Evolutionary conservation across 2,113 vertebrate genomes (phyloP), one percentile per base, ranked within the genome.

Genomic region (Sander lucioperca): DNA sequence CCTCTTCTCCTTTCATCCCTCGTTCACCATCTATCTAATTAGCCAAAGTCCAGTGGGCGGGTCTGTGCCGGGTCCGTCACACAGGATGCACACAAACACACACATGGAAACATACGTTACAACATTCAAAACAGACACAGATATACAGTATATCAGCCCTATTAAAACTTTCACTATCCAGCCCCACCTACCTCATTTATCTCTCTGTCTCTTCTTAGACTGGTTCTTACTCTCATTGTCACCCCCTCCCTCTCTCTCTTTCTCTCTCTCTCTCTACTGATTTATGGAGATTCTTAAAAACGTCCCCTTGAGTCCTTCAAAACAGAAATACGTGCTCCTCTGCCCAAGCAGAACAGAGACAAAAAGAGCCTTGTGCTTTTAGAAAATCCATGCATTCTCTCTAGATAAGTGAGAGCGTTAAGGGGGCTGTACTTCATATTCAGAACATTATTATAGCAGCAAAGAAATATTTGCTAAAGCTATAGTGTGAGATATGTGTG

Each of bases 141-240:
- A 66, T 64, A 83, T 86, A 33, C 27, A 27, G 27, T 33, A 88
- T 69, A 91, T 87, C 62, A 76, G 57, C 19, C 25, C 73, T 59
- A 85, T 82, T 88, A 82, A 79, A 87, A 77, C 66, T 59, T 86
- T 87, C 74, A 68, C 77, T 45, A 27, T 53, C 57, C 80, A n/a
- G 85, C 70, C 56, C 83, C 89, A 21, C 90, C 86, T 59, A 63
- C 66, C 39, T 68, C 56, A 23, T 88, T 86, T 59, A 82, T 91
- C 79, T 89, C 61, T 56, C 53, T 77, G 83, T 71, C 65, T 78
- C 80, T 81, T 64, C 23, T 65, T 73, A 61, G 54, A 68, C 68
- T 47, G 36, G 43, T 48, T 54, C 53, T 7, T 33, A 18, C 63
- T 61, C 27, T 61, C 73, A 23, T 33, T 70, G 8, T 58, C 39